Base-by-base conservation (phyloP, 2,888 invertebrate species). In the Lydus trimaculatus region DNA sequence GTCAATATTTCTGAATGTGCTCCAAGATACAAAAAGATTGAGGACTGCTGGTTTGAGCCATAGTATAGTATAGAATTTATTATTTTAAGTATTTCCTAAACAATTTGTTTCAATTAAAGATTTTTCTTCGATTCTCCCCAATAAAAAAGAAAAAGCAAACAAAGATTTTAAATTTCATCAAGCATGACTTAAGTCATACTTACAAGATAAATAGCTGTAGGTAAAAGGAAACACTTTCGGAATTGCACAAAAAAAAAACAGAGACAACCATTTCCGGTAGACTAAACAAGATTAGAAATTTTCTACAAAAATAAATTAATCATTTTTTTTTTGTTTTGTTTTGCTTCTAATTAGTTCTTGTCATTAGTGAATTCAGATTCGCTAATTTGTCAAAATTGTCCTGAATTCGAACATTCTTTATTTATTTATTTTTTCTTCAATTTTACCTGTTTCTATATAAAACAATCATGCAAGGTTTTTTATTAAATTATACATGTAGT, bases 231-330 rank as follows among this genome's bases (percentile, higher is more conserved):
- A 23, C 48, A 48, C 48, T 48, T 48, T 48, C 48, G 20, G 48
- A 48, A 48, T 48, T 48, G 48, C 48, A 11, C 48, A 48, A 20
- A 48, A n/a, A 17, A 43, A 13, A n/a, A 17, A 43, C 5, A 43
- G 11, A 48, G 48, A 72, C 72, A 67, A 72, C 72, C 66, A 20
- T 48, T 48, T 48, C 48, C 48, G 48, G 48, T 48, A 20, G 20
- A 48, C 48, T 48, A 20, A 20, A 48, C 17, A 17, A 20, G 11
- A 48, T 48, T 48, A 48, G 48, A 48, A 48, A 48, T 48, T 48
- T 48, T n/a, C n/a, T 9, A 20, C 8, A 17, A 20, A 17, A 48
- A 31, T 9, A 48, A 48, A 43, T 4, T 2, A n/a, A 39, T 39
- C 33, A 9, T 48, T n/a, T n/a, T n/a, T n/a, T n/a, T n/a, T n/a